Evolutionary conservation across 2,888 invertebrate species (phyloP), one percentile per base, ranked within the genome.

Genomic region (Himalopsyche japonica): DNA sequence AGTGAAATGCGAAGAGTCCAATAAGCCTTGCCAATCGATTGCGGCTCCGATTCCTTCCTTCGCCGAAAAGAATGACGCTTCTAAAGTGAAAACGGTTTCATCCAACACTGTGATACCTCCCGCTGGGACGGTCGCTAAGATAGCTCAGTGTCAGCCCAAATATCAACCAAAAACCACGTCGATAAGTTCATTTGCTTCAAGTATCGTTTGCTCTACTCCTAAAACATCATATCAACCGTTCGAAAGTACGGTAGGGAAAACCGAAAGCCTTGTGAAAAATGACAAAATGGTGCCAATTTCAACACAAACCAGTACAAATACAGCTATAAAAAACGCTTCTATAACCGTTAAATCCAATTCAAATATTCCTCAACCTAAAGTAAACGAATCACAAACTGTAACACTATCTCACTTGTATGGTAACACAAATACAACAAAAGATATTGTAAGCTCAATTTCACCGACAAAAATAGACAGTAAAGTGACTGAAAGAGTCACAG

Each of bases 11-110:
- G 84, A 85, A n/a, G 81, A 85, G 24, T 79, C 82, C 3, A 87
- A 84, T 10, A 87, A 82, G 76, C 86, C 87, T 57, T 85, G 80
- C 78, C 86, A 87, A 78, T 86, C 87, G n/a, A 87, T 87, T 8
- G 82, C 85, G 24, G 57, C 86, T 32, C 87, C 87, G 12, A 87
- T 87, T 34, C 43, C 85, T 15, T 86, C 87, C 10, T 79, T 80
- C 32, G 76, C 32, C 24, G 87, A 87, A 43, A 85, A 85, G 78
- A 82, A 78, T 10, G 80, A 86, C 48, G 43, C 34, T 32, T 78
- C 30, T 10, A 79, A n/a, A 48, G 24, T 57, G 81, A 83, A 7
- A 20, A 24, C 15, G 27, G 4, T 15, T 15, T 30, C 70, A 12
- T 70, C 70, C 70, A 27, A 24, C 30, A 27, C 3, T 27, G 70